Percentiles rank a stretch among this genome's conserved stretches.
These are phyloP conservation scores for Athetis lepigone DNA, from an alignment of 2,888 invertebrate species.

Conservation along the genomic window DNA sequence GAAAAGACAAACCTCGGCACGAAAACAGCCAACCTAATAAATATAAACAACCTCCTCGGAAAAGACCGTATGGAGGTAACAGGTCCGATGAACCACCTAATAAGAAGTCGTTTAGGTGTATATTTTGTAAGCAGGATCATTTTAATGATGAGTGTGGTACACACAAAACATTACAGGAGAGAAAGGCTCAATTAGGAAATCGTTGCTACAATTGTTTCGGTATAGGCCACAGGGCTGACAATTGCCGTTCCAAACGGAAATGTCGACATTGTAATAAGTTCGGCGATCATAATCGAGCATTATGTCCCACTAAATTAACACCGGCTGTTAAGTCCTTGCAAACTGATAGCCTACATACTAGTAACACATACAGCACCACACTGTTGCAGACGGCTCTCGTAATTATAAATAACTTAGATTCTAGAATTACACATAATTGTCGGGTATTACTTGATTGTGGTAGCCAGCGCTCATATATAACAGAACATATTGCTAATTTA, in stretches of 20 bases:
- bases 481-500: not conserved
- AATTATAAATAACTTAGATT: no score
- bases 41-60: slow-evolving; percentile 2
- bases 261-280: slow-evolving; percentile 6
- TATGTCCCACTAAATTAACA: no score
- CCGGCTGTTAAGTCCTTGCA: not conserved
- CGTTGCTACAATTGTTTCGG: slow-evolving; percentile 7
- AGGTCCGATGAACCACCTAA: slow-evolving; percentile 8
- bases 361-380: not conserved
- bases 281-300: slow-evolving; percentile 5
- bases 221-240: not conserved
- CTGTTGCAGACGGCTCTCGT: slow-evolving; percentile 5
- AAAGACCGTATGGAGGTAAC: slow-evolving; percentile 4
- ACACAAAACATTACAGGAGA: no score
- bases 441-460: no score
- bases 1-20: no score
- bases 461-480: slow-evolving; percentile 10
- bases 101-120: not conserved
- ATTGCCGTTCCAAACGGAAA: not conserved
- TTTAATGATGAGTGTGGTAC: slow-evolving; percentile 10
- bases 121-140: slow-evolving; percentile 12
- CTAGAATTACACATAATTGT: no score
- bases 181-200: not conserved
- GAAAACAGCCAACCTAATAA: not conserved
- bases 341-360: not conserved